Conservation (phyloP, 2,888 invertebrate species). For the Limnephilus rhombicus region DNA sequence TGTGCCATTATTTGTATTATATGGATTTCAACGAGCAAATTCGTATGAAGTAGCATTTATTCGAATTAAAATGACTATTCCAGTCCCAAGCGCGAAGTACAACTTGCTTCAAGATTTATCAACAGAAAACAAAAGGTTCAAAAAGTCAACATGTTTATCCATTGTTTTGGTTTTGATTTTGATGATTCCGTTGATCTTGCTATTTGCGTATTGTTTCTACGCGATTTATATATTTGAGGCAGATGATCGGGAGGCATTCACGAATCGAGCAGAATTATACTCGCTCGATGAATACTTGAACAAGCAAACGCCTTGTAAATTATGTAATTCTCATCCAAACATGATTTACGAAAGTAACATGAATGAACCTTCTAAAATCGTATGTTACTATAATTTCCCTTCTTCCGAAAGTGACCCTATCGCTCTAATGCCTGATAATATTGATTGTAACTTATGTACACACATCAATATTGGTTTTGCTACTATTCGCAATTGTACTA, state of each 20-base stretch:
- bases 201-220: constrained; percentile 30
- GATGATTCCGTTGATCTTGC: constrained; percentile 37
- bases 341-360: constrained; percentile 5
- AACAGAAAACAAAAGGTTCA: neutral
- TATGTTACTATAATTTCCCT: constrained; percentile 86
- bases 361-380: constrained; percentile 70
- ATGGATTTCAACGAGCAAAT: neutral
- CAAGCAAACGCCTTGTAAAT: constrained; percentile 38
- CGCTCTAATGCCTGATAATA: constrained; percentile 52
- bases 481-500: constrained; percentile 78
- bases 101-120: constrained; percentile 46
- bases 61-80: constrained; percentile 52
- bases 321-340: constrained; percentile 30
- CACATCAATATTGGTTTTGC: constrained; percentile 91
- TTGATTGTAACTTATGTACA: constrained; percentile 86
- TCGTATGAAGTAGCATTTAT: constrained; percentile 3
- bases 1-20: neutral
- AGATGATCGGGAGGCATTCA: constrained; percentile 5
- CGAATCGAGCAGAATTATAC: constrained; percentile 56
- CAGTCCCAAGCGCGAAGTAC: constrained; percentile 53
- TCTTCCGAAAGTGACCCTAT: constrained; percentile 69
- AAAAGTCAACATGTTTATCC: constrained; percentile 45
- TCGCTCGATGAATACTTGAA: constrained; percentile 58
- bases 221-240: neutral
- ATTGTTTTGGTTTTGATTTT: constrained; percentile 23